Conservation (phyloP, 2,113 vertebrate genomes). For the Leucosticte australis region DNA sequence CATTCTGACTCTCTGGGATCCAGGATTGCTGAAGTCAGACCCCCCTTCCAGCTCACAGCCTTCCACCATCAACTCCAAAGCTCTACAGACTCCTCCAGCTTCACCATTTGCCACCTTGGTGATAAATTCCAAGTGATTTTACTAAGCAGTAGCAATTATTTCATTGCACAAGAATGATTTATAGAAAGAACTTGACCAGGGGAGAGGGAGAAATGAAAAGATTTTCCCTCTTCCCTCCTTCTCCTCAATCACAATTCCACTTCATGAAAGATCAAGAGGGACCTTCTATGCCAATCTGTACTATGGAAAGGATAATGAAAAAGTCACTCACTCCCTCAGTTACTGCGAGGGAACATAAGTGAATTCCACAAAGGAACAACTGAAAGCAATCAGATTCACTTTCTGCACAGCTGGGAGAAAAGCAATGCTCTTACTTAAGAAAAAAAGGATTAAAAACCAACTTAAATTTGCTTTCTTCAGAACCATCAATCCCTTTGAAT, state of each 20-base stretch:
- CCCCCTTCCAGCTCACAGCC: neutral
- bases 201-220: neutral
- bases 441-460: neutral
- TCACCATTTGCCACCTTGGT: neutral
- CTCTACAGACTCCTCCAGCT: neutral
- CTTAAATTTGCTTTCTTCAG: conserved; percentile 7
- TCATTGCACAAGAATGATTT: neutral
- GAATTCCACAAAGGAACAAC: neutral
- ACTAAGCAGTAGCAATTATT: neutral
- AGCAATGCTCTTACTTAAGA: neutral
- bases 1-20: neutral
- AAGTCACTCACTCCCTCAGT: neutral
- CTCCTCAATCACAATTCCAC: neutral
- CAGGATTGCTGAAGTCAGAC: neutral
- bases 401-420: neutral
- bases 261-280: conserved; percentile 9
- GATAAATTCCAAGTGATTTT: neutral
- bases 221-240: neutral
- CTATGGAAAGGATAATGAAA: neutral
- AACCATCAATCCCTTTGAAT: neutral
- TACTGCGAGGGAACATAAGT: neutral
- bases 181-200: neutral
- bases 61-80: neutral
- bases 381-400: conserved; percentile 30
- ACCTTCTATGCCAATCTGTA: neutral